A percentile compares a stretch with the other conserved stretches of the same genome.
Conservation (phyloP, 2,888 invertebrate species). For the Drepanosiphum platanoidis region DNA sequence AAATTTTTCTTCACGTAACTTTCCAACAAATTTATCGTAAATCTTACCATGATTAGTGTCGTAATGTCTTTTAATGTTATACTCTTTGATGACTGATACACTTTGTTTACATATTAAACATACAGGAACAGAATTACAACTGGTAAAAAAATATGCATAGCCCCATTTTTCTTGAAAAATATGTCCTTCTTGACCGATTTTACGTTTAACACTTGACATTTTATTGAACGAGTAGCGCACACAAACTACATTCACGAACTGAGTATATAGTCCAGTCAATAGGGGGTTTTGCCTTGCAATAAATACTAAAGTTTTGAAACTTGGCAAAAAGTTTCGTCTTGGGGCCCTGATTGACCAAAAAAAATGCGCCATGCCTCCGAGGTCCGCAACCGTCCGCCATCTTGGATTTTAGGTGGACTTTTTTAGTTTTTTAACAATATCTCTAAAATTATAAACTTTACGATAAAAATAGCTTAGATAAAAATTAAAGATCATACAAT, state of each 20-base stretch:
- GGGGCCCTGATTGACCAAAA: no score
- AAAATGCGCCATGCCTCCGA: no score
- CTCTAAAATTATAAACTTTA: no score
- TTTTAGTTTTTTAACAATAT: no score
- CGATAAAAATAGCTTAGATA: no score
- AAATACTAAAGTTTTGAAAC: no score
- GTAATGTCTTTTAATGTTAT: constrained; percentile 29
- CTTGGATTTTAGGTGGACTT: no score
- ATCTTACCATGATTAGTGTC: constrained; percentile 5
- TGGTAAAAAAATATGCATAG: constrained; percentile 19
- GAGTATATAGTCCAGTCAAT: no score
- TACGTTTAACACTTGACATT: constrained; percentile 24
- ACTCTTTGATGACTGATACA: constrained; percentile 15
- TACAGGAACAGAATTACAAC: constrained; percentile 14
- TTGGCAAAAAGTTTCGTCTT: no score
- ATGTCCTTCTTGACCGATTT: constrained; percentile 15
- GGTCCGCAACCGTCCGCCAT: no score
- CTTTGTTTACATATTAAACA: constrained; percentile 24
- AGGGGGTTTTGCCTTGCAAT: no score
- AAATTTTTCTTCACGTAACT: constrained; percentile 31
- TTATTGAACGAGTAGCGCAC: constrained; percentile 5
- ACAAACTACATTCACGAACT: constrained; percentile 10
- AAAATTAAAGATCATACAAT: no score
- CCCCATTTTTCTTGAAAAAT: constrained; percentile 20
- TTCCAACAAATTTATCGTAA: constrained; percentile 24